Evolutionary conservation across 2,888 invertebrate genomes (phyloP).

Genomic region (Apomyelois bistriatella): DNA sequence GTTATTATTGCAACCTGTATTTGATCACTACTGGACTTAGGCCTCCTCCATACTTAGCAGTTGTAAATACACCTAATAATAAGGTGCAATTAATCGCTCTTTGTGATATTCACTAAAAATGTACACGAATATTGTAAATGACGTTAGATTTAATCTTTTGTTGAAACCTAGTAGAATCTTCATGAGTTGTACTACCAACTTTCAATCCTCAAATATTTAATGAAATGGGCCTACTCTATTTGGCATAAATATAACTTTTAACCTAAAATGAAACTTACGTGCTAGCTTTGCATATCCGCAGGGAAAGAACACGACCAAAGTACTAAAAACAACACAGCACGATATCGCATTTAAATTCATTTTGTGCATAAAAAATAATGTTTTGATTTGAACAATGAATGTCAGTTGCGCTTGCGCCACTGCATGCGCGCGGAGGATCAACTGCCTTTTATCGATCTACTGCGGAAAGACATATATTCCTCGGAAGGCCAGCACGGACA

Average conservation of each 20-base stretch:
- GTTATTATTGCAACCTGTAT: too few relatives aligned
- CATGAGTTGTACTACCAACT: too few relatives aligned
- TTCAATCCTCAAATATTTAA: too few relatives aligned
- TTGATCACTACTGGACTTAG: too few relatives aligned
- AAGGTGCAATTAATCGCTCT: too few relatives aligned
- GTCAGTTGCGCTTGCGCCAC: constrained; percentile 34
- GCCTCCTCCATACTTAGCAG: too few relatives aligned
- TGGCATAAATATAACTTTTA: not conserved
- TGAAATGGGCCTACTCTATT: not conserved
- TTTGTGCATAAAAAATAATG: constrained; percentile 21
- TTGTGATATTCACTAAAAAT: too few relatives aligned
- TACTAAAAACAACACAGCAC: constrained; percentile 35
- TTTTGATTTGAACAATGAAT: constrained; percentile 20
- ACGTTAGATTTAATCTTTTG: too few relatives aligned
- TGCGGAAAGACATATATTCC: constrained; percentile 37
- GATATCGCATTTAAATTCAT: constrained; percentile 40
- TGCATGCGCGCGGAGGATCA: constrained; percentile 37
- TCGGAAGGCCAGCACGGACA: constrained; percentile 35
- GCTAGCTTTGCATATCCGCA: constrained; percentile 48
- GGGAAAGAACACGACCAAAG: constrained; percentile 34
- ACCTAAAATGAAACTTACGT: constrained; percentile 32
- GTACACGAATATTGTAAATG: too few relatives aligned
- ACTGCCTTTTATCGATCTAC: constrained; percentile 53
- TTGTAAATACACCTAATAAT: too few relatives aligned
- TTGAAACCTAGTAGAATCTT: too few relatives aligned